phyloP scores from a whole-genome alignment of 2,797 vertebrate species.

The Delichon dasypus region DNA sequence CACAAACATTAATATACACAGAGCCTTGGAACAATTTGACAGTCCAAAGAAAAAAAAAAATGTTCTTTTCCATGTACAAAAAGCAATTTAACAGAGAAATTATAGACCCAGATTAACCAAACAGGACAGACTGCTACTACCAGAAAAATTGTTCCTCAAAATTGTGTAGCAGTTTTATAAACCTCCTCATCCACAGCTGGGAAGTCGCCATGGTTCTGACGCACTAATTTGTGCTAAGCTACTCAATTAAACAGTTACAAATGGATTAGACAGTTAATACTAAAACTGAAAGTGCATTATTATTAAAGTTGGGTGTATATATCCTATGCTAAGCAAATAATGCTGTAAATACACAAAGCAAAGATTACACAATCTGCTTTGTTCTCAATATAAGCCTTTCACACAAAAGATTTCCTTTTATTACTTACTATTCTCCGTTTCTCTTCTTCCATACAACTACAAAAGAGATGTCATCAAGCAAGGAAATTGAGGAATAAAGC shows the following conservation, averaged over 20 bases:
- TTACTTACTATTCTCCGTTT: not conserved
- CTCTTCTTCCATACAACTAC: not conserved
- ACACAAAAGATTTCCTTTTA: not conserved
- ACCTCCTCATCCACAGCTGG: not conserved
- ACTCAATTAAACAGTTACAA: not conserved
- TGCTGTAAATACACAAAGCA: not conserved
- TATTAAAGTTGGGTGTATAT: not conserved
- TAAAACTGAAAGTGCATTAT: not conserved
- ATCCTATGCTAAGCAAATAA: not conserved
- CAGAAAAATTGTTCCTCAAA: not conserved
- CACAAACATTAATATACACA: not conserved
- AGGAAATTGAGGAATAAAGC: slow-evolving; percentile 7
- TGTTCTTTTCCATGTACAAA: not conserved
- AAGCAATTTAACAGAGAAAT: not conserved
- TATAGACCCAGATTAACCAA: not conserved
- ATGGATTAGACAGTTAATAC: not conserved
- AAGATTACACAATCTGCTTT: not conserved
- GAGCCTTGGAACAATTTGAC: not conserved
- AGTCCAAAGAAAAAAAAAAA: not conserved
- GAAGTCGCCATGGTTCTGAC: fast-evolving
- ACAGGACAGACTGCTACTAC: not conserved
- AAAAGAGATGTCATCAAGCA: not conserved
- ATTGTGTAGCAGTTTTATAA: not conserved
- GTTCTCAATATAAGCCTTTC: not conserved
- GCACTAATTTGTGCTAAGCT: not conserved